Base-by-base conservation (phyloP, 2,797 vertebrate species). In the Luscinia megarhynchos region DNA sequence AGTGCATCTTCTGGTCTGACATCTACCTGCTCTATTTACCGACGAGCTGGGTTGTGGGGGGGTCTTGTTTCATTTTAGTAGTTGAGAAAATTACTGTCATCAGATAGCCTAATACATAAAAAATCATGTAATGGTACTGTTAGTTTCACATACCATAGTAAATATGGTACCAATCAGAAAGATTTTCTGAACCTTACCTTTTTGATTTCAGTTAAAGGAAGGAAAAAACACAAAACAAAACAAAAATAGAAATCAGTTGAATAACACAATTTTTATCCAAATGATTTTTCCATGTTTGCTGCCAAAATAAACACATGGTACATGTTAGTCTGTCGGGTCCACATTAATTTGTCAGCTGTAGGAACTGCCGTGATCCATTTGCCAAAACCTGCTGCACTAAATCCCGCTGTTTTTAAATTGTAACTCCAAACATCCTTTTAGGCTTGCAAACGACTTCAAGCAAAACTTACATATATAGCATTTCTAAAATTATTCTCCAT, bases 231-330 rank as follows among this genome's bases (percentile, higher is more conserved):
- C 26, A 45, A 85, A 75, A 81, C 45, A 91, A 91, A 93, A 84
- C 94, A 96, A 96, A 95, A 87, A 84, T 84, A 84, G 78, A 92
- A 96, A 94, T 97, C 85, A 80, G 91, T 97, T 97, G 92, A 97
- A 97, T 97, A 97, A 97, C 95, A 96, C 87, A 93, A 84, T 95
- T 97, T 97, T 97, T 96, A 85, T 97, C 92, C 90, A 98, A 98
- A 98, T 97, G 93, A 98, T 97, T 98, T 98, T 98, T 98, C 98
- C 98, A 97, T 92, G 86, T 97, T 96, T 96, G 75, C 89, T 98
- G 98, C 98, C 98, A 98, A 97, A 97, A 89, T 89, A 97, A 98
- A 98, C 98, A 98, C 97, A 98, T 98, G 97, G 97, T 97, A 91
- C 50, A 79, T 73, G 96, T 98, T 98, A 98, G 96, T 96, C 96